A percentile compares a stretch with the other conserved stretches of the same genome.
Evolutionary conservation across 2,113 vertebrate species (phyloP).

Genomic region (Aptenodytes forsteri): DNA sequence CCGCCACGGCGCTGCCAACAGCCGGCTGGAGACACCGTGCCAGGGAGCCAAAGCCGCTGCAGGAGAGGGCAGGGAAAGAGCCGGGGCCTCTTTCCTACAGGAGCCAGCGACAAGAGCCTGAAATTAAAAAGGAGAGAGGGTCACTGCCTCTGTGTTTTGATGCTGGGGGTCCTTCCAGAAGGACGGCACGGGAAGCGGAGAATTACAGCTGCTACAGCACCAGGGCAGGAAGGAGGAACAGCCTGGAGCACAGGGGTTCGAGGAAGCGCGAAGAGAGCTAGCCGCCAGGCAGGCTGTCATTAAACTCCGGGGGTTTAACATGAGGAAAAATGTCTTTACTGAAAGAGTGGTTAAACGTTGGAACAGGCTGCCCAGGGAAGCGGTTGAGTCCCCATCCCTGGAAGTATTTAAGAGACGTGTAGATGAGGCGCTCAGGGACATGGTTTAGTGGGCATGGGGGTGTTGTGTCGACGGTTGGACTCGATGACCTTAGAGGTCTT

Average conservation of each 20-base stretch:
- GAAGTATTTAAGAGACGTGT: too few species aligned
- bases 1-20: neutral
- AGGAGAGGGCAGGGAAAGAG: neutral
- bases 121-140: neutral
- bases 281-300: fast-evolving
- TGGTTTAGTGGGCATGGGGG: too few species aligned
- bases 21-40: neutral
- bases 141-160: neutral
- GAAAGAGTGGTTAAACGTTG: too few species aligned
- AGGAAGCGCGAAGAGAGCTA: neutral
- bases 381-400: too few species aligned
- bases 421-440: too few species aligned
- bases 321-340: too few species aligned
- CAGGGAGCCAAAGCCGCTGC: neutral
- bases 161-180: neutral
- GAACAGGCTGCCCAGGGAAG: too few species aligned
- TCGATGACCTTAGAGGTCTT: too few species aligned
- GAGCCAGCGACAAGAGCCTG: neutral
- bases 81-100: neutral
- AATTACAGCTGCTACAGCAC: neutral
- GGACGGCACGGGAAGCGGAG: fast-evolving
- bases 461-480: too few species aligned
- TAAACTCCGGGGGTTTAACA: neutral
- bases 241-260: fast-evolving
- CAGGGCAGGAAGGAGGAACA: neutral